Conservation (phyloP, 2,888 invertebrate species). For the Diplolepis rosae region DNA sequence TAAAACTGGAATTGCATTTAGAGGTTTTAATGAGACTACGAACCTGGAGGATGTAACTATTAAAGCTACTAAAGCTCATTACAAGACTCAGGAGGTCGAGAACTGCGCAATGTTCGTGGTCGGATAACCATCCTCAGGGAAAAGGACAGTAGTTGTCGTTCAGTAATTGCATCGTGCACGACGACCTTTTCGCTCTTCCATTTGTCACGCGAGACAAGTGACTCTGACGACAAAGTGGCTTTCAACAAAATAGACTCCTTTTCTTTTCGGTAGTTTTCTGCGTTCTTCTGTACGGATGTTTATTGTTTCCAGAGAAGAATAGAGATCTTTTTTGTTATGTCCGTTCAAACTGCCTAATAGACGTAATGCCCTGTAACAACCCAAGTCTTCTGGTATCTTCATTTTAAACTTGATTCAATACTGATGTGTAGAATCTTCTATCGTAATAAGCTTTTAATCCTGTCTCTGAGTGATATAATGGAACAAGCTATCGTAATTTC, state of each 20-base stretch:
- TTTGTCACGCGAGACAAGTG: slow-evolving; percentile 49
- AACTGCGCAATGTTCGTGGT: neutral
- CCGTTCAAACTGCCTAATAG: neutral
- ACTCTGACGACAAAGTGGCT: slow-evolving; percentile 54
- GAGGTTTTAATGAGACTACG: slow-evolving; percentile 15
- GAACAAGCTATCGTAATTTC: slow-evolving; percentile 36
- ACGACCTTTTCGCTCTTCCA: slow-evolving; percentile 48
- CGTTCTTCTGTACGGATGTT: neutral
- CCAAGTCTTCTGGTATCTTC: neutral
- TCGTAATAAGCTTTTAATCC: neutral
- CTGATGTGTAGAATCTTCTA: neutral
- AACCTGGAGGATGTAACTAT: neutral
- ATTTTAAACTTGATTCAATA: neutral
- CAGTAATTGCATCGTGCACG: slow-evolving; percentile 56
- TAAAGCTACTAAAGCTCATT: slow-evolving; percentile 27
- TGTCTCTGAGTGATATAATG: slow-evolving; percentile 26
- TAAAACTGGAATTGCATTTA: slow-evolving; percentile 12
- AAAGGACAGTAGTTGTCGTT: slow-evolving; percentile 28
- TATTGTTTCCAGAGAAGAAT: neutral
- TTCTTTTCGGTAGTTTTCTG: neutral
- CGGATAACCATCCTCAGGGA: slow-evolving; percentile 14
- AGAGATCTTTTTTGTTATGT: neutral
- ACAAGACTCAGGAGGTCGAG: slow-evolving; percentile 14
- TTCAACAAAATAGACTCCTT: slow-evolving; percentile 50
- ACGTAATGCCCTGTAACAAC: neutral